Evolutionary conservation across 2,888 invertebrate genomes (phyloP).

Genomic region (Malachius bipustulatus): DNA sequence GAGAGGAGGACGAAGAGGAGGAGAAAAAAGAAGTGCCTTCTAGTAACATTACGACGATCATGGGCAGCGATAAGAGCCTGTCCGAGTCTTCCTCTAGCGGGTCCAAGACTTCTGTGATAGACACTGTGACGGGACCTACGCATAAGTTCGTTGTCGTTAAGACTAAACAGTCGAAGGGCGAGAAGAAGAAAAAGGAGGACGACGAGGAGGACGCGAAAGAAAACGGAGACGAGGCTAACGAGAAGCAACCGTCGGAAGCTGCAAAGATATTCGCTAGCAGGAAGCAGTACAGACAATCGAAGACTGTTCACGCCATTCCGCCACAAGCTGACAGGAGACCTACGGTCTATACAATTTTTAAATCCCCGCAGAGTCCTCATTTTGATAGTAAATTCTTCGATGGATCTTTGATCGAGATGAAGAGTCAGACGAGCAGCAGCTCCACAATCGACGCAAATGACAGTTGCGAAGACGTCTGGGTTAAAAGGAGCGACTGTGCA

Average conservation of each 20-base stretch:
- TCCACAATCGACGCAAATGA: conserved; percentile 45
- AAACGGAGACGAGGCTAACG: conserved; percentile 39
- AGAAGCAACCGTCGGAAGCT: conserved; percentile 36
- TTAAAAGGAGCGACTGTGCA: conserved; percentile 44
- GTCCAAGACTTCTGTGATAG: conserved; percentile 36
- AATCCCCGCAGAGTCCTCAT: conserved; percentile 50
- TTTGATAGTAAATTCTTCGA: conserved; percentile 72
- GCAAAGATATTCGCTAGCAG: conserved; percentile 40
- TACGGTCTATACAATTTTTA: conserved; percentile 50
- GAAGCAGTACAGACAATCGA: conserved; percentile 44
- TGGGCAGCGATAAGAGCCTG: conserved; percentile 36
- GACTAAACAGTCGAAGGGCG: conserved; percentile 28
- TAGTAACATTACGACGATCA: conserved; percentile 28
- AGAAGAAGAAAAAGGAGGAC: conserved; percentile 21
- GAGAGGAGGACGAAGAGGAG: conserved; percentile 68
- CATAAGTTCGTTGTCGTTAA: conserved; percentile 46
- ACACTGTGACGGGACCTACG: conserved; percentile 37
- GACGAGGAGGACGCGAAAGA: conserved; percentile 39
- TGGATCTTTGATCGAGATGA: conserved; percentile 69
- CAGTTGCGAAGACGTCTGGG: conserved; percentile 57
- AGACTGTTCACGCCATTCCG: conserved; percentile 52
- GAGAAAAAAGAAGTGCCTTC: conserved; percentile 26
- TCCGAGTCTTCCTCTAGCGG: conserved; percentile 34
- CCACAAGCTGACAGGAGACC: conserved; percentile 44
- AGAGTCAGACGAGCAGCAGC: conserved; percentile 54